These are phyloP conservation scores for Danionella cerebrum DNA, from an alignment of 2,113 vertebrate genomes.

Conservation along the genomic window DNA sequence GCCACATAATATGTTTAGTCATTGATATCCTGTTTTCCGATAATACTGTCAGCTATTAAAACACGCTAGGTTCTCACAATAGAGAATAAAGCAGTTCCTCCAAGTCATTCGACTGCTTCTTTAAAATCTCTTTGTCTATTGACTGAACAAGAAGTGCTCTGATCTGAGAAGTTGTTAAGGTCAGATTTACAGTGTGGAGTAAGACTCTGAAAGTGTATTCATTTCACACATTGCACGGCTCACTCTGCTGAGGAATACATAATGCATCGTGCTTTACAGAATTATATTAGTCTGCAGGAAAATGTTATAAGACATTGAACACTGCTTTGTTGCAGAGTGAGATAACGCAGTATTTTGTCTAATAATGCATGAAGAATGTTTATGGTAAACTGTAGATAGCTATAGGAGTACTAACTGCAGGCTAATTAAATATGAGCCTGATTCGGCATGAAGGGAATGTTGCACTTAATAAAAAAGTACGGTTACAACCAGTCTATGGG, in stretches of 20 bases:
- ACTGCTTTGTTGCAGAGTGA: too few species aligned
- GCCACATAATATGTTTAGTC: background rate
- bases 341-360: too few species aligned
- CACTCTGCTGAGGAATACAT: background rate
- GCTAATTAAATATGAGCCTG: too few species aligned
- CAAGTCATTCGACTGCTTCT: background rate
- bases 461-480: too few species aligned
- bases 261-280: background rate
- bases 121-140: slow-evolving; percentile 15
- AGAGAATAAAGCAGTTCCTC: background rate
- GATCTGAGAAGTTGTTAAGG: slow-evolving; percentile 15
- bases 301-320: background rate
- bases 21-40: background rate
- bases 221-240: background rate
- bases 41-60: too few species aligned
- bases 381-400: too few species aligned
- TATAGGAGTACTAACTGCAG: too few species aligned
- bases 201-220: background rate
- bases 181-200: background rate
- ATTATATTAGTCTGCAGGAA: background rate
- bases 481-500: too few species aligned
- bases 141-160: background rate
- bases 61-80: too few species aligned
- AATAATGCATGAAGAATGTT: too few species aligned
- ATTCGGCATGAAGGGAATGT: too few species aligned